Evolutionary conservation across 2,888 invertebrate species (phyloP), one percentile per base, ranked within the genome.

Genomic region (Oeneis ivallda): DNA sequence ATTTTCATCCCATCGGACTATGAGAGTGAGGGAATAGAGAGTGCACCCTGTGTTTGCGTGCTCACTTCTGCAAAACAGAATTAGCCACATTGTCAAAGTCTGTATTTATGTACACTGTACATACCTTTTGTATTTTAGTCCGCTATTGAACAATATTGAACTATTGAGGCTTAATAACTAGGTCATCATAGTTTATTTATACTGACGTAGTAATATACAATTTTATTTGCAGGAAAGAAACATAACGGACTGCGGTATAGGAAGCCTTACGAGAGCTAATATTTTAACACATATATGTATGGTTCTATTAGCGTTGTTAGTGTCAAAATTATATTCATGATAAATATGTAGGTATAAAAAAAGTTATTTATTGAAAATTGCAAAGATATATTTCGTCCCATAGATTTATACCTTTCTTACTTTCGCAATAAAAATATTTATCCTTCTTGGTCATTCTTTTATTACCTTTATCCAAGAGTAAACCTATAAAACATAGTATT

Each of bases 381-480:
- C 19, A 17, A 41, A 61, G 34, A 62, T 62, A 62, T 62, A 62
- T 67, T 67, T 65, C 58, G 64, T 70, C 70, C 65, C 69, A 60
- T 72, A 76, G 72, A 82, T 87, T 88, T 89, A 79, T 89, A 89
- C 83, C 81, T 87, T 89, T 87, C 87, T 87, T 87, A 89, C 77
- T 83, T 84, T 84, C 75, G 76, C 79, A 89, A 85, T 89, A 86
- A 89, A 86, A 87, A 89, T 85, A 84, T 88, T 88, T 87, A 86
- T 79, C 72, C 74, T 78, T 78, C 26, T 11, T n/a, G n/a, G 39
- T 37, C 26, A 8, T 52, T 61, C 17, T 61, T 39, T 50, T 15
- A 17, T 59, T 17, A 45, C 43, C 41, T 57, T 37, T 53, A 26
- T 26, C 26, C 26, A 26, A 26, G 5, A 26, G 26, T 1, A 26